These are phyloP conservation scores for Luehdorfia chinensis DNA, from an alignment of 1,140 invertebrate genomes.

Conservation along the genomic window DNA sequence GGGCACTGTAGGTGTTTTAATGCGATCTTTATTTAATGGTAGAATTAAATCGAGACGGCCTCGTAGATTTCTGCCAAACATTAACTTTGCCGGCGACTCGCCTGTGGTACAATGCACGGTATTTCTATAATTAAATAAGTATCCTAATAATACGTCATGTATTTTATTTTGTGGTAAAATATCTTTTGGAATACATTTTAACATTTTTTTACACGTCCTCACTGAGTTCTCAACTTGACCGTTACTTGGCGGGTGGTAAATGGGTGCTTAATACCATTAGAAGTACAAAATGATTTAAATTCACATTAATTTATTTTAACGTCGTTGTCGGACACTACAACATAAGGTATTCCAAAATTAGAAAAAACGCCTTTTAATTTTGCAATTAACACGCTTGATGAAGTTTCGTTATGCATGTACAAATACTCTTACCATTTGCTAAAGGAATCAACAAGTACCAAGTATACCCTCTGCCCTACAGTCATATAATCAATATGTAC, in stretches of 20 bases:
- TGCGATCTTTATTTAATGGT: not conserved
- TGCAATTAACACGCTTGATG: not conserved
- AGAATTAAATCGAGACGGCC: slow-evolving; percentile 14
- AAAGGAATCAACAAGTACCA: slow-evolving; percentile 19
- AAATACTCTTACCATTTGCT: slow-evolving; percentile 20
- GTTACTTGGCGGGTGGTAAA: slow-evolving; percentile 33
- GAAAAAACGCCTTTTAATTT: slow-evolving; percentile 20
- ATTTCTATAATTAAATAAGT: slow-evolving; percentile 31
- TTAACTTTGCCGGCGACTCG: slow-evolving; percentile 22
- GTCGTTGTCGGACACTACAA: too few relatives aligned
- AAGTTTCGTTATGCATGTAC: slow-evolving; percentile 5
- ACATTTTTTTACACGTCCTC: slow-evolving; percentile 20
- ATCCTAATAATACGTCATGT: slow-evolving; percentile 24
- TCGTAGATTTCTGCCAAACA: slow-evolving; percentile 23
- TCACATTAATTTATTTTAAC: too few relatives aligned
- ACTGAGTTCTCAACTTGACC: too few relatives aligned
- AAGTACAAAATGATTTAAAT: too few relatives aligned
- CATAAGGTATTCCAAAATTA: too few relatives aligned
- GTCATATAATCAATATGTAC: slow-evolving; percentile 11
- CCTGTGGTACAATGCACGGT: slow-evolving; percentile 28
- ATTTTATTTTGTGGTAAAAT: not conserved
- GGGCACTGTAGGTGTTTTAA: too few relatives aligned
- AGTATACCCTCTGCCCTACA: slow-evolving; percentile 1
- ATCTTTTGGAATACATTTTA: slow-evolving; percentile 12
- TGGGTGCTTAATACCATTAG: slow-evolving; percentile 25